Percentiles rank a stretch among this genome's conserved stretches.
phyloP scores from a whole-genome alignment of 2,113 vertebrate species.

The Galbula dea region DNA sequence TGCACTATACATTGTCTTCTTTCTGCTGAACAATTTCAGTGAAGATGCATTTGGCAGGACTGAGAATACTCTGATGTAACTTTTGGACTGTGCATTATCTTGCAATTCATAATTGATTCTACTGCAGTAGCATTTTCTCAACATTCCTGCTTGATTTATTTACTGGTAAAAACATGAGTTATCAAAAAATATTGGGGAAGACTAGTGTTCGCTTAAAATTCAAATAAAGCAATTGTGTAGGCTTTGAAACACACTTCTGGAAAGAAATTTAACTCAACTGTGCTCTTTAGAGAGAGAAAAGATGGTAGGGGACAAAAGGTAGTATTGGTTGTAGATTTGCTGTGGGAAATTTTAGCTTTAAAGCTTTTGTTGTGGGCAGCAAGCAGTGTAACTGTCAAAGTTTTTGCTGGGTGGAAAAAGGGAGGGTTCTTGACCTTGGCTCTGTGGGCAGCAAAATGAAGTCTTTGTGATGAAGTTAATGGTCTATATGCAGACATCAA shows the following conservation, averaged over 20 bases:
- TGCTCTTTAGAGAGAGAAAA: neutral
- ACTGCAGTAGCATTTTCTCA: neutral
- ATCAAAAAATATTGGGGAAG: neutral
- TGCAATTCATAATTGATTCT: neutral
- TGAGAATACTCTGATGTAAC: conserved; percentile 10
- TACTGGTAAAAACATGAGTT: neutral
- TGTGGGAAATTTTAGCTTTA: neutral
- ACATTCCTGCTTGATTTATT: neutral
- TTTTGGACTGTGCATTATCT: conserved; percentile 2
- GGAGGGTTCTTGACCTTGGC: neutral
- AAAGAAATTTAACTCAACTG: neutral
- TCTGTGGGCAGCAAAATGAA: neutral
- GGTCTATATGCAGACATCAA: neutral
- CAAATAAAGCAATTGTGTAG: neutral
- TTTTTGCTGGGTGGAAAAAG: neutral
- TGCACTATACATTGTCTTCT: neutral
- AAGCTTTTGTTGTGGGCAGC: neutral
- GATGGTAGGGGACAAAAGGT: neutral
- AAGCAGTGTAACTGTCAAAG: neutral
- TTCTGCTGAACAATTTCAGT: neutral
- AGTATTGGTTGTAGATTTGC: neutral
- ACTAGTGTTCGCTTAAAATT: neutral
- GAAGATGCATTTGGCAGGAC: conserved; percentile 11
- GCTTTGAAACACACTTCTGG: neutral
- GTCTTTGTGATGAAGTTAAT: neutral